Base-by-base conservation (phyloP, 1,140 invertebrate species). In the Drosophila hydei region DNA sequence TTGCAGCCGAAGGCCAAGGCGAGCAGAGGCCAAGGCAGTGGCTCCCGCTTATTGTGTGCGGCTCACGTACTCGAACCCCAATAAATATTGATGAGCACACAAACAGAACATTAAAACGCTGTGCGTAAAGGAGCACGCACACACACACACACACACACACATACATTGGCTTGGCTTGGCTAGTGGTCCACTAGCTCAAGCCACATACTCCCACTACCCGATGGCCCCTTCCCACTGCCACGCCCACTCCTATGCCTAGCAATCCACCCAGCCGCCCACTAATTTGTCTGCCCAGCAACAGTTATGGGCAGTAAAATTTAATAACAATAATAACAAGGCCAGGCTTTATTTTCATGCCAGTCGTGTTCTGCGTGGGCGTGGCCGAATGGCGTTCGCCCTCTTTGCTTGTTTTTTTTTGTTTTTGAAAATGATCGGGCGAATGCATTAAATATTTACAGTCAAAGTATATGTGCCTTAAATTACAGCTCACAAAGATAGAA, bases 51-150 rank as follows among this genome's bases (percentile, higher is more conserved):
- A 85, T 85, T 85, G 77, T 85, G 73, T 87, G 72, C 75, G 83
- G 65, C 81, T 88, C 81, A 87, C 81, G 81, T 87, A 87, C 71
- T 83, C 81, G 83, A 83, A 83, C 84, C 83, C 75, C 83, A 87
- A 87, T 87, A 87, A 87, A 87, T 87, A 87, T 87, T 87, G 83
- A 87, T 87, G 83, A 83, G 83, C 83, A 75, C 68, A 81, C 81
- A 87, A 87, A 87, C 81, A 87, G 74, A 87, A 88, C 81, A 87
- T 87, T 87, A 87, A 87, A 87, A 87, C 83, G 79, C 73, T 80
- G 74, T 81, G 80, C 80, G 81, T 85, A 87, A 77, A 77, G 33
- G 61, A 76, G 42, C 9, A 6, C 25, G 5, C 25, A 27, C 25
- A 55, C 38, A 16, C 12, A 9, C 30, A 43, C 27, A 7, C 30